A percentile compares a stretch with the other conserved stretches of the same genome.
phyloP scores from a whole-genome alignment of 2,797 vertebrate genomes.

The Xenentodon cancila region DNA sequence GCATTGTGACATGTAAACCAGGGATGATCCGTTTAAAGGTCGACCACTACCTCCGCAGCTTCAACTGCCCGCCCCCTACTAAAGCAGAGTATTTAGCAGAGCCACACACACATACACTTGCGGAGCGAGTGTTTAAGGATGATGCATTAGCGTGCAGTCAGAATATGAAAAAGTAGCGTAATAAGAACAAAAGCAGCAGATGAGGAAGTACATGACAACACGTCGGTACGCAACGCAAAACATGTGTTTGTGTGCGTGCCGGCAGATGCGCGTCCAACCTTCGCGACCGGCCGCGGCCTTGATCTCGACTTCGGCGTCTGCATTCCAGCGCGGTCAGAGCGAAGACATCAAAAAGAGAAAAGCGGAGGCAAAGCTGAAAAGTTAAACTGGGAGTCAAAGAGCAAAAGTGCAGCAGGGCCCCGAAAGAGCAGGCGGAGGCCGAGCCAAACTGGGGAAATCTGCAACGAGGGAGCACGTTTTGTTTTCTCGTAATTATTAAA shows the following conservation, averaged over 20 bases:
- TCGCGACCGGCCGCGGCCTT: constrained; percentile 28
- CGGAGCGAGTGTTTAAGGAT: neutral
- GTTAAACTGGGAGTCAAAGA: neutral
- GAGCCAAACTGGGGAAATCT: constrained; percentile 7
- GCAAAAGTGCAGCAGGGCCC: neutral
- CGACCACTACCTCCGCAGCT: no score
- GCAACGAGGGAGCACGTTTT: neutral
- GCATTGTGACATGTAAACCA: no score
- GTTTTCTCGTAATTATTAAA: constrained; percentile 12
- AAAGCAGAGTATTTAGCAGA: no score
- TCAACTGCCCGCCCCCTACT: no score
- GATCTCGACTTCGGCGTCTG: constrained; percentile 44
- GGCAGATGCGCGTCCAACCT: neutral
- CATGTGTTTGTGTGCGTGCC: constrained; percentile 13
- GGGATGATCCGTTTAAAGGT: no score
- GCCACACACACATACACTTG: no score
- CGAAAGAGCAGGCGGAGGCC: neutral
- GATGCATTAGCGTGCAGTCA: constrained; percentile 57
- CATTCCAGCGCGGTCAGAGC: constrained; percentile 53
- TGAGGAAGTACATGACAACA: constrained; percentile 65
- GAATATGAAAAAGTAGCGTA: constrained; percentile 56
- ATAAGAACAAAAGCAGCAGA: constrained; percentile 55
- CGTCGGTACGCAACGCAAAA: constrained; percentile 61
- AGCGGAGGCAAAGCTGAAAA: constrained; percentile 9
- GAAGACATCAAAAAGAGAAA: constrained; percentile 31